A percentile compares a stretch with the other conserved stretches of the same genome.
These are phyloP conservation scores for Stictonetta naevosa DNA, from an alignment of 2,113 vertebrate genomes.

Conservation along the genomic window DNA sequence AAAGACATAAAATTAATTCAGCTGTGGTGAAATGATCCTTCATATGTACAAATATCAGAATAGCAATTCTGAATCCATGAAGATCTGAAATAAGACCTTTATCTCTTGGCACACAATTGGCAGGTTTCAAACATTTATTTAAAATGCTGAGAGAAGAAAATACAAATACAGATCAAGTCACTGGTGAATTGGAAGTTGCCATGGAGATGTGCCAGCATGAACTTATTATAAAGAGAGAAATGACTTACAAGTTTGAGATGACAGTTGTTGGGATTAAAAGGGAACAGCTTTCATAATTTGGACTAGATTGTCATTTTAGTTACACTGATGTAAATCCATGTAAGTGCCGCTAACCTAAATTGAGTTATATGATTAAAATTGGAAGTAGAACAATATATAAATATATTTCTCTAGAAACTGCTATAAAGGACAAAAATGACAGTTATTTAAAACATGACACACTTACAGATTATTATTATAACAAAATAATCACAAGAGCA, in stretches of 20 bases:
- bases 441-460: not conserved
- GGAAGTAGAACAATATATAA: not conserved
- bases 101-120: not conserved
- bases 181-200: not conserved
- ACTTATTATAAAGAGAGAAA: not conserved
- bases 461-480: not conserved
- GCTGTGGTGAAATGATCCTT: not conserved
- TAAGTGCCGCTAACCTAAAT: not conserved
- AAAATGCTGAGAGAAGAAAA: not conserved
- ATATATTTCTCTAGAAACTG: not conserved
- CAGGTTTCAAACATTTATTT: not conserved
- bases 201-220: not conserved
- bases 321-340: not conserved
- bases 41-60: fast-evolving
- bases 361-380: not conserved
- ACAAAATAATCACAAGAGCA: not conserved
- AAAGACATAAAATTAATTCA: not conserved
- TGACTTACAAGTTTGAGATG: not conserved
- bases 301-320: not conserved
- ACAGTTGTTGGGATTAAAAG: not conserved
- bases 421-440: not conserved
- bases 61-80: not conserved
- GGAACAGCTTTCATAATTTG: not conserved
- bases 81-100: not conserved
- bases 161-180: not conserved